Conservation (phyloP, 2,888 invertebrate genomes). For the Coelinius sp. region DNA sequence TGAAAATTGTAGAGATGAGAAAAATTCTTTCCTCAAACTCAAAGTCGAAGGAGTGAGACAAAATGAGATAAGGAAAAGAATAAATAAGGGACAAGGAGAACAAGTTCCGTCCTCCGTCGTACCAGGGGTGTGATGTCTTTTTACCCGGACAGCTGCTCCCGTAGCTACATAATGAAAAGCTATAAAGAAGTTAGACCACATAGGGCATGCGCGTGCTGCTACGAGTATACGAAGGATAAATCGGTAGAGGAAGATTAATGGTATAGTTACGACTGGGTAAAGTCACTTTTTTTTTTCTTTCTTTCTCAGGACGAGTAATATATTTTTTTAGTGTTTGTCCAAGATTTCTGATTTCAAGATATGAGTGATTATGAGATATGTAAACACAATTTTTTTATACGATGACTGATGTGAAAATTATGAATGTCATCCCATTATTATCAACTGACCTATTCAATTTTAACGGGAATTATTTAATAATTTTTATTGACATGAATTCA, state of each 20-base stretch:
- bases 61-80: constrained; percentile 29
- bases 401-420: no score
- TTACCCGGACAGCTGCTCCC: constrained; percentile 56
- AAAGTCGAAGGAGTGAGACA: constrained; percentile 9
- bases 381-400: no score
- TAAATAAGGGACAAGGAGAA: constrained; percentile 26
- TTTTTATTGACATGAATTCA: constrained; percentile 38
- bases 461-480: neutral
- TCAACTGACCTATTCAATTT: neutral
- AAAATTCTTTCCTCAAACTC: neutral
- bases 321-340: neutral
- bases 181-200: constrained; percentile 62
- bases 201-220: constrained; percentile 60
- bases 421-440: neutral
- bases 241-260: constrained; percentile 63
- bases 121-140: constrained; percentile 60
- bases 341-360: neutral
- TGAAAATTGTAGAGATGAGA: neutral
- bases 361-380: neutral
- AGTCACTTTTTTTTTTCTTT: neutral
- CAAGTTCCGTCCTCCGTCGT: constrained; percentile 44
- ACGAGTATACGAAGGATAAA: constrained; percentile 59
- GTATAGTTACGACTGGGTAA: constrained; percentile 44
- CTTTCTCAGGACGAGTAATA: neutral
- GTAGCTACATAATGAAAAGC: constrained; percentile 58